A percentile compares a stretch with the other conserved stretches of the same genome.
phyloP scores from a whole-genome alignment of 53 echinoderm and acorn worm genomes.

The Pentamera pediparva region DNA sequence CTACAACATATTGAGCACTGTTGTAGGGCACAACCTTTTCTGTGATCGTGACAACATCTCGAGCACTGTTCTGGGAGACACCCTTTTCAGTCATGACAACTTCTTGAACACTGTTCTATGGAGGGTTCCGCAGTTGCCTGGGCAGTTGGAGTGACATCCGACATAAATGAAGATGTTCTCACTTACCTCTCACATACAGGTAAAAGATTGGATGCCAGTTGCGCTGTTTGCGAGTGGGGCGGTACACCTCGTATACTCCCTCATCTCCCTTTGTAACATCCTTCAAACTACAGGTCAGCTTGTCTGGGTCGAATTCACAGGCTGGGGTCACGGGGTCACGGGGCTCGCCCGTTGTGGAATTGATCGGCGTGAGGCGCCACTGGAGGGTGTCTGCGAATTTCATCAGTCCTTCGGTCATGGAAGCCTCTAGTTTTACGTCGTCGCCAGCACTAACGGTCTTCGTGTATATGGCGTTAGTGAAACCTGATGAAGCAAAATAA shows the following conservation, averaged over 20 bases:
- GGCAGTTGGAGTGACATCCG: too few relatives aligned
- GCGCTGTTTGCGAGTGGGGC: background rate
- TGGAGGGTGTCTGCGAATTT: background rate
- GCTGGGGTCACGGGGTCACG: background rate
- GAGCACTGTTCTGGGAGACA: too few relatives aligned
- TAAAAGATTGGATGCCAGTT: conserved; percentile 5
- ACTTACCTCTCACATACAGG: background rate
- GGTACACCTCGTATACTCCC: background rate
- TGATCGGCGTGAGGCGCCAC: background rate
- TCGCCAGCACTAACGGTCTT: background rate
- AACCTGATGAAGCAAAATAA: background rate
- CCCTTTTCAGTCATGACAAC: too few relatives aligned
- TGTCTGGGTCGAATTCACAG: background rate
- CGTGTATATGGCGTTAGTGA: background rate
- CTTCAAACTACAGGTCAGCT: background rate
- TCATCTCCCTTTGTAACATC: background rate
- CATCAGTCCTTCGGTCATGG: background rate
- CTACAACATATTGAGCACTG: too few relatives aligned
- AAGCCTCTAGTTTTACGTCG: background rate
- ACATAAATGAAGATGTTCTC: too few relatives aligned
- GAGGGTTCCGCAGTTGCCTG: too few relatives aligned
- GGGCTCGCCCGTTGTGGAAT: background rate
- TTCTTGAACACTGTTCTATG: too few relatives aligned
- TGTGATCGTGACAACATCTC: too few relatives aligned
- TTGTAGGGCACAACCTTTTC: too few relatives aligned